Evolutionary conservation across 1,140 invertebrate genomes (phyloP), one percentile per base, ranked within the genome.

Genomic region (Sitophilus oryzae): DNA sequence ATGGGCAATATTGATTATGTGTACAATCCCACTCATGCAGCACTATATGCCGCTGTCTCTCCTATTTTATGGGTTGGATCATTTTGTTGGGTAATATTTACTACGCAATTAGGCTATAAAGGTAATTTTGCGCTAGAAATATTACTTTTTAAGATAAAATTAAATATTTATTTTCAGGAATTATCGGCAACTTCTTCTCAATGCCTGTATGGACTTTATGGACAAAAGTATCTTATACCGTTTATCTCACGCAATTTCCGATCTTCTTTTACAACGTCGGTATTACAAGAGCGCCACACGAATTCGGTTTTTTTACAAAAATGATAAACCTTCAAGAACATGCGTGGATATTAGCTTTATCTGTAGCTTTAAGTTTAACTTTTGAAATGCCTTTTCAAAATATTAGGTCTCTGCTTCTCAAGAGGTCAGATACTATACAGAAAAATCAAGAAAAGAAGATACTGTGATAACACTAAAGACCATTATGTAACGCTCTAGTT

Each of bases 11-110:
- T 81, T n/a, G 69, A 76, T 64, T 86, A 87, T 53, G 69, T 77
- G 5, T 86, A 86, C 53, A 77, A 83, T 61, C 75, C 78, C 3
- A 71, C 75, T 1, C 78, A 86, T 65, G 82, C 82, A 1, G 84
- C 83, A 2, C 76, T 77, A 42, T 86, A 85, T 58, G 82, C 84
- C 22, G 83, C 85, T 11, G 82, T 86, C 62, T 79, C 82, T 19
- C 85, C 85, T 0, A 83, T 87, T 38, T 76, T 78, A 6, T 86
- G 83, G 83, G 85, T 83, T 60, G 70, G 76, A 8, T 72, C 82
- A 44, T 84, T 85, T 62, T 73, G 74, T 15, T 87, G 85, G 84
- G 72, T 61, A 14, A 59, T 66, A 22, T 64, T 53, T 45, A 54
- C 56, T 19, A 40, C 36, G 10, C 64, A 66, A 22, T 23, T 55